Evolutionary conservation across 2,113 vertebrate species (phyloP), one percentile per base, ranked within the genome.

Genomic region (Tinamus guttatus): DNA sequence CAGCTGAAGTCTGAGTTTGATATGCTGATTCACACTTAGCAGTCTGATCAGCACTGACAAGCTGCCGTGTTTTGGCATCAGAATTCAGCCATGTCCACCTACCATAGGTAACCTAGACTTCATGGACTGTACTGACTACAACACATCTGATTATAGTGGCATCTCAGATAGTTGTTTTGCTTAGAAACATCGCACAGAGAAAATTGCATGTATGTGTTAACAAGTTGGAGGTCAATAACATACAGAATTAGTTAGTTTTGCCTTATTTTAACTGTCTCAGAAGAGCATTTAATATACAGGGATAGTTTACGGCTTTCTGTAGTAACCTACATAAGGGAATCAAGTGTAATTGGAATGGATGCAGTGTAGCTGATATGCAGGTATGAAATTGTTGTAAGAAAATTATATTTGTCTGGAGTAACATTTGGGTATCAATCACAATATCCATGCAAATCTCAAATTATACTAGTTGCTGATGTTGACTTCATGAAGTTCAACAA

Each of bases 271-370:
- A 59, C 7, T 54, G 17, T 59, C 5, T 56, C 45, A 85, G 25
- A 43, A 14, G 67, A 14, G 1, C 52, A 13, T 71, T 10, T 88
- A 82, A 75, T 4, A 2, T 47, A 47, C 1, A 30, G 6, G 34
- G n/a, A 5, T 32, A 19, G 16, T 60, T 74, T 58, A 56, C 5
- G 13, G 3, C 11, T 89, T 27, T 64, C 56, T 45, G 81, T 65
- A 24, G 13, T 5, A 65, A 54, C 22, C 19, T 38, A 69, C 6
- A 43, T 13, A 78, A 11, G 30, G 32, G 63, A 24, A 24, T n/a
- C 25, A 51, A 59, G 45, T 64, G 36, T 36, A 0, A 32, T 5
- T 62, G 0, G 0, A 67, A 6, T 63, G 11, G 4, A 19, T 85
- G 3, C 16, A 81, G 25, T 22, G 34, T 52, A 38, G 7, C 10